These are phyloP conservation scores for Anadara kagoshimensis DNA, from an alignment of 1,140 invertebrate genomes.

Conservation along the genomic window DNA sequence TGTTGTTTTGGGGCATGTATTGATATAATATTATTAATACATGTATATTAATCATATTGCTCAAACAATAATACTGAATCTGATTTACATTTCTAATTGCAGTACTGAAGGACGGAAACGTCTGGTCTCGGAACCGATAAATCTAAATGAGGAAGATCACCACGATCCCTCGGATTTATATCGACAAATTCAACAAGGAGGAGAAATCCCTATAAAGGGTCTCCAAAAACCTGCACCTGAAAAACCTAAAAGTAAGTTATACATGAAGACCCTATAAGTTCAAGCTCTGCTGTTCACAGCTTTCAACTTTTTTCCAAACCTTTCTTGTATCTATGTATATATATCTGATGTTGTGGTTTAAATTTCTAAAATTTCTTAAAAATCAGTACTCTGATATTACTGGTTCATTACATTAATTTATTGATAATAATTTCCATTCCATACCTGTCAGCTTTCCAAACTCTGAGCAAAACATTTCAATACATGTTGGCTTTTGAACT, in stretches of 20 bases:
- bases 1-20: too few relatives aligned
- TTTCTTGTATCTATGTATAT: too few relatives aligned
- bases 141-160: conserved; percentile 34
- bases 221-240: conserved; percentile 85
- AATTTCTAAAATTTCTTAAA: too few relatives aligned
- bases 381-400: too few relatives aligned
- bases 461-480: too few relatives aligned
- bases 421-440: too few relatives aligned
- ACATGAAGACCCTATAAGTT: not conserved
- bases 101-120: conserved; percentile 55
- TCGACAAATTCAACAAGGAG: conserved; percentile 89
- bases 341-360: too few relatives aligned
- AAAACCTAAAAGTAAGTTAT: conserved; percentile 64
- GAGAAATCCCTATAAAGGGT: conserved; percentile 79
- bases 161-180: conserved; percentile 87
- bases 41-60: too few relatives aligned
- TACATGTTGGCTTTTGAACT: too few relatives aligned
- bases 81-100: conserved; percentile 25
- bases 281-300: not conserved
- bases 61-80: not conserved
- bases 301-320: not conserved
- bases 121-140: conserved; percentile 12
- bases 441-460: too few relatives aligned
- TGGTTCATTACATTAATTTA: too few relatives aligned
- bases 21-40: too few relatives aligned